These are phyloP conservation scores for Nesogale talazaci DNA, from an alignment of 2,113 vertebrate species.

Conservation along the genomic window DNA sequence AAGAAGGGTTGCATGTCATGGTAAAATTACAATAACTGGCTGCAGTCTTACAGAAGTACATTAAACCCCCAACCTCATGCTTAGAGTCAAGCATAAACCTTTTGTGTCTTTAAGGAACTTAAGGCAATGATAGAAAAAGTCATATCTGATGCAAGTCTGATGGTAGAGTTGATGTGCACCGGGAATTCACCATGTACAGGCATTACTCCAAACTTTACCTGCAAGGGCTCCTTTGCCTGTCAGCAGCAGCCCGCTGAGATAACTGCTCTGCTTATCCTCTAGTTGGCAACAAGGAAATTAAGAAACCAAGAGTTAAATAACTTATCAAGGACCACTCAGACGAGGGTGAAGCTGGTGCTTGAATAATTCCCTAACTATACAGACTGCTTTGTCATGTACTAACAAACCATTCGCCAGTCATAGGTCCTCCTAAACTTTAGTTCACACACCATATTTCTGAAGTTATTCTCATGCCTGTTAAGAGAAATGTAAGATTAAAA, in stretches of 20 bases:
- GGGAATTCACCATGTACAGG: background rate
- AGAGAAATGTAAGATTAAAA: slow-evolving; percentile 57
- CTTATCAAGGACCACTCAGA: background rate
- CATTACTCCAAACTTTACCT: background rate
- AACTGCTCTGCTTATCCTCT: background rate
- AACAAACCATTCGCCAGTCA: background rate
- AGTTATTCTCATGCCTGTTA: background rate
- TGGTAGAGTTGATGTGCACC: background rate
- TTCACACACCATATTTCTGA: background rate
- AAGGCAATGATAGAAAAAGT: background rate
- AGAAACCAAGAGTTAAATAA: background rate
- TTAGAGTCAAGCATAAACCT: background rate
- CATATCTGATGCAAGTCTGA: background rate
- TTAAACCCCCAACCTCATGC: background rate
- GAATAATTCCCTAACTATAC: background rate
- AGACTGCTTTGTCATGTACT: background rate
- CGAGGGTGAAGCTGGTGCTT: background rate
- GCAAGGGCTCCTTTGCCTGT: background rate
- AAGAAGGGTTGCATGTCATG: background rate
- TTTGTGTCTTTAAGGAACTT: background rate
- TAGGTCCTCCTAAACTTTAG: background rate
- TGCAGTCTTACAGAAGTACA: background rate
- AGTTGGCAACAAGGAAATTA: background rate
- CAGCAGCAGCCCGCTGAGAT: background rate
- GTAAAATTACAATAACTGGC: background rate